Base-by-base conservation (phyloP, 2,113 vertebrate genomes). In the Phrynosoma blainvillii region DNA sequence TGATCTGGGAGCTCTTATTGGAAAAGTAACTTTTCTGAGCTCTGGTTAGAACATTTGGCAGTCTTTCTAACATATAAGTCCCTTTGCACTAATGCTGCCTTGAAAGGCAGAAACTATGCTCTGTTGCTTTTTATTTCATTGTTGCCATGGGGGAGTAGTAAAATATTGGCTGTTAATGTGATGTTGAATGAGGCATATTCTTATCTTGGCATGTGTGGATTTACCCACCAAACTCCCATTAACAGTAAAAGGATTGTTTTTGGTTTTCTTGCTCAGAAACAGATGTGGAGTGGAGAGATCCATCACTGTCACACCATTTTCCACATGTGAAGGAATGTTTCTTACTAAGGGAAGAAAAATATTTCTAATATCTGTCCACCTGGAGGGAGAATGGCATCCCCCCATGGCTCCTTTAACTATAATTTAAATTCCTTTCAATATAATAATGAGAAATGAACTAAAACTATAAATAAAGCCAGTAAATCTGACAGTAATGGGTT, bases 311-410 rank as follows among this genome's bases (percentile, higher is more conserved):
- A 93, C 87, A 85, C 86, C 84, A 95, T 92, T 84, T 23, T 23
- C 82, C 1, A 78, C 93, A 95, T 83, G 70, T 79, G 13, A 91
- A 36, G 90, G 89, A 81, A 86, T 89, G 18, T 75, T 93, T 93
- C 94, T 92, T 88, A 88, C 71, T 94, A 96, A 96, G 96, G 93
- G 88, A 95, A 90, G 90, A 94, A 91, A 94, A 95, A 94, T 94
- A 94, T 95, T 95, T 96, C 87, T 78, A 88, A 94, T 79, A 32
- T 83, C 87, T 94, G 59, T 68, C 87, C 89, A 94, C 90, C 83
- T 95, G 92, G 89, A 96, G 87, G 80, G 87, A 96, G 94, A 93
- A 82, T 91, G 84, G 86, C 82, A 87, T 40, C 1, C 91, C 54
- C 21, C 11, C 8, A 65, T 36, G 14, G 78, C 52, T 79, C 54